These are phyloP conservation scores for Piscicola geometra DNA, from an alignment of 2,888 invertebrate species.

Conservation along the genomic window DNA sequence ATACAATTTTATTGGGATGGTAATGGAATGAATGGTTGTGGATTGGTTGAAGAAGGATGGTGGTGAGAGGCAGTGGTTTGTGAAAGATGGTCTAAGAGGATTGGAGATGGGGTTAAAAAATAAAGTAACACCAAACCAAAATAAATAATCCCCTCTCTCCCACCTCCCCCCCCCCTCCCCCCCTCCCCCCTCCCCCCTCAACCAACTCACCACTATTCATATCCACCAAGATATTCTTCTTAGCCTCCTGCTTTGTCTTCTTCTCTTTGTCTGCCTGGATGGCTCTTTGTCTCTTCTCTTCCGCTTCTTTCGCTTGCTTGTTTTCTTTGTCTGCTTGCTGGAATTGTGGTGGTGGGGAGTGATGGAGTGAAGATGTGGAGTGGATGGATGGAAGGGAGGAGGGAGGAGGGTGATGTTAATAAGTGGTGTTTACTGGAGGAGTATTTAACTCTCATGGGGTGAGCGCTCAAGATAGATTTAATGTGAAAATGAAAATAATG, in stretches of 20 bases:
- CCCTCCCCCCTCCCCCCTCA: too few relatives aligned
- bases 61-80: neutral
- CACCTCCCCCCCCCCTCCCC: too few relatives aligned
- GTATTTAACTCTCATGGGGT: too few relatives aligned
- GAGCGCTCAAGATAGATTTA: too few relatives aligned
- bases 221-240: constrained; percentile 70
- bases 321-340: constrained; percentile 80
- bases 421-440: too few relatives aligned
- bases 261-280: constrained; percentile 80
- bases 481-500: neutral
- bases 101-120: constrained; percentile 6
- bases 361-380: neutral
- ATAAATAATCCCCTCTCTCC: too few relatives aligned
- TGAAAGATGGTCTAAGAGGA: too few relatives aligned
- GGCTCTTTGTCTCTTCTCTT: constrained; percentile 77
- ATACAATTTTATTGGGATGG: too few relatives aligned
- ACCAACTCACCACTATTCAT: constrained; percentile 67
- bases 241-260: constrained; percentile 61
- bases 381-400: neutral
- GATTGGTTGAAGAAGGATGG: neutral
- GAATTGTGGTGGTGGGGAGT: neutral
- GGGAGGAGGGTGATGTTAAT: neutral
- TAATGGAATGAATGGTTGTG: neutral
- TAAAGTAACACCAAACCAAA: too few relatives aligned
- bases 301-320: constrained; percentile 72